Conservation (phyloP, 1,140 invertebrate genomes). For the Melitaea cinxia region DNA sequence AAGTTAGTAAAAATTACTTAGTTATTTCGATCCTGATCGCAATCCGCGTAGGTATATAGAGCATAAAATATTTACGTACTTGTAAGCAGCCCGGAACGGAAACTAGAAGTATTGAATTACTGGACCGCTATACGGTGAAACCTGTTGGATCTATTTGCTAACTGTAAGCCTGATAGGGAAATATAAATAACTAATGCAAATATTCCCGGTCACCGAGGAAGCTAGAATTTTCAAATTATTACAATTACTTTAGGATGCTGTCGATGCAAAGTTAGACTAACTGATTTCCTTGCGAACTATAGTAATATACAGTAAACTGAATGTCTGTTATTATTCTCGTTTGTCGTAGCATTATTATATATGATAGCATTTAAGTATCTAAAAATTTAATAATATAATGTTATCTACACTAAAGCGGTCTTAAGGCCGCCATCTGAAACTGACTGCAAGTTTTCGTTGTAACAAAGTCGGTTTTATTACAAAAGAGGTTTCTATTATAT, state of each 20-base stretch:
- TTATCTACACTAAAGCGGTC: too few species aligned
- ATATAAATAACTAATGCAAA: slow-evolving; percentile 38
- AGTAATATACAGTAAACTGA: not conserved
- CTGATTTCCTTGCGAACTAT: not conserved
- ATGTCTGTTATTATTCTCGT: too few species aligned
- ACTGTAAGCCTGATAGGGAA: slow-evolving; percentile 51
- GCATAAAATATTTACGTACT: slow-evolving; percentile 38
- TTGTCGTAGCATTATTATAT: too few species aligned
- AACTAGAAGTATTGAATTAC: slow-evolving; percentile 53
- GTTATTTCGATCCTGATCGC: slow-evolving; percentile 8
- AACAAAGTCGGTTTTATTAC: too few species aligned
- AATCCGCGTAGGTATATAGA: slow-evolving; percentile 27
- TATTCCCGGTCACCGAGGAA: slow-evolving; percentile 3
- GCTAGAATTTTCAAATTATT: slow-evolving; percentile 5
- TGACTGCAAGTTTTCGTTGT: too few species aligned
- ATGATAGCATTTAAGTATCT: too few species aligned
- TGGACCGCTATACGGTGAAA: slow-evolving; percentile 50
- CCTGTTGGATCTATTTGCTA: slow-evolving; percentile 46
- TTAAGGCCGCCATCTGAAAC: too few species aligned
- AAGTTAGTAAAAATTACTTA: not conserved
- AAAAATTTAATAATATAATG: too few species aligned
- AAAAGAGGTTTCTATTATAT: too few species aligned
- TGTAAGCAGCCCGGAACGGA: slow-evolving; percentile 45
- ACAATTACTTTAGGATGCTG: not conserved
- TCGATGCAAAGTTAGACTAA: not conserved